Base-by-base conservation (phyloP, 64 coral and sea anemone species). In the Montipora capricornis region DNA sequence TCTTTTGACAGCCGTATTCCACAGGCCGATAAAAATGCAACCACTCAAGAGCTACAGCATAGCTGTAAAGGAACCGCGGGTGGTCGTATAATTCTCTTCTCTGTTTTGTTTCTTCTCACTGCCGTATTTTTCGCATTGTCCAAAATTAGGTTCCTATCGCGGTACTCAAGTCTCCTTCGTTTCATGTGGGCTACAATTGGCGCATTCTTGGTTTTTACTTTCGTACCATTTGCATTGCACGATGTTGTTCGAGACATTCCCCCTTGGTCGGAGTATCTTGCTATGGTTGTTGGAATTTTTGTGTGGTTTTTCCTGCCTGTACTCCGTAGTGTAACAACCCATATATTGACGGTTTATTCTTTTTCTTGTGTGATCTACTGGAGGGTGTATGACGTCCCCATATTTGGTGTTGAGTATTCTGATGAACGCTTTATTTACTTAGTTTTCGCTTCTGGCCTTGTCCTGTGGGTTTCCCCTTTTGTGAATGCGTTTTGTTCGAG, bases 191-290 rank as follows among this genome's bases (percentile, higher is more conserved):
- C 77, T 4, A 79, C 16, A 51, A 51, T 16, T 17, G 5, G 8
- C 53, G 16, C 46, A 4, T 61, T 62, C 5, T 16, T 82, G 8
- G 20, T 57, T 61, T 24, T 82, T 82, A 82, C 89, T 9, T 94
- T 91, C 80, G 17, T 96, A 22, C 91, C 95, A 47, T 96, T 92
- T 92, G 77, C 93, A 47, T 94, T 96, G 14, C 80, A 96, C 17
- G 75, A 94, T 12, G 87, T 81, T 66, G 20, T 94, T 13, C 77
- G 87, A 5, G 29, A 87, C 9, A 96, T 92, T 24, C 87, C 95
- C 0, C 11, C 87, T 24, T 96, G 95, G 95, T 17, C 75, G 6
- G 85, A 87, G 44, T 66, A 15, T 20, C 12, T 87, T 6, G 45
- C 94, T 78, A 87, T 96, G 19, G 50, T 86, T n/a, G 49, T 87